Evolutionary conservation across 2,888 invertebrate species (phyloP), one percentile per base, ranked within the genome.

Genomic region (Leptinotarsa tumamoca): DNA sequence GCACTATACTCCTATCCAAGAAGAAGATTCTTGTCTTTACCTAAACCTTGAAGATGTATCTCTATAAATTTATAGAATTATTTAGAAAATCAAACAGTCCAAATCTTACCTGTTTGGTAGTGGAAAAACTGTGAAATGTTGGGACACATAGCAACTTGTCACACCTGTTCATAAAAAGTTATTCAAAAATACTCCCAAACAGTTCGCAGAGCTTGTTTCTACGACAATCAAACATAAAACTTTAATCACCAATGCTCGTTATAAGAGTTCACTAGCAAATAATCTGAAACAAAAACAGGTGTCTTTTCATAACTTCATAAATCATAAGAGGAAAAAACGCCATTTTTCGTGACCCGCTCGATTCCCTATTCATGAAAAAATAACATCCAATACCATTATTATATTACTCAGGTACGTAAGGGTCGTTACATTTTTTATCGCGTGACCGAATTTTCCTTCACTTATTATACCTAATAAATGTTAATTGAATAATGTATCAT

Each of bases 351-450:
- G 77, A 78, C 78, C 76, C 74, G 71, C 69, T 76, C 71, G 72
- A 74, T 79, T 78, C 74, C 67, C 68, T 78, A 79, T 79, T 79
- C 77, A 79, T 79, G 54, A 67, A 56, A 68, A 74, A 76, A 72
- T 63, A 43, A n/a, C 27, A 33, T 15, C 33, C 63, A 10, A 68
- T 68, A 66, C 52, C 27, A 4, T 23, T 21, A 67, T 56, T 56
- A 56, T 51, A 68, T 27, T 27, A 14, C 21, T 43, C 10, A 43
- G 43, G 0, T 58, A 58, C 63, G 43, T 27, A 63, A 63, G 63
- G 63, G 17, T 33, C 63, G 27, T 15, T 27, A 43, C 15, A 58
- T 58, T 56, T 49, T 69, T 56, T 58, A 49, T 71, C 33, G 74
- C 74, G 74, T 74, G 74, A 71, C 74, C 18, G 51, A 49, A 56